Conservation (phyloP, 2,888 invertebrate species). For the Caenorhabditis panamensis region DNA sequence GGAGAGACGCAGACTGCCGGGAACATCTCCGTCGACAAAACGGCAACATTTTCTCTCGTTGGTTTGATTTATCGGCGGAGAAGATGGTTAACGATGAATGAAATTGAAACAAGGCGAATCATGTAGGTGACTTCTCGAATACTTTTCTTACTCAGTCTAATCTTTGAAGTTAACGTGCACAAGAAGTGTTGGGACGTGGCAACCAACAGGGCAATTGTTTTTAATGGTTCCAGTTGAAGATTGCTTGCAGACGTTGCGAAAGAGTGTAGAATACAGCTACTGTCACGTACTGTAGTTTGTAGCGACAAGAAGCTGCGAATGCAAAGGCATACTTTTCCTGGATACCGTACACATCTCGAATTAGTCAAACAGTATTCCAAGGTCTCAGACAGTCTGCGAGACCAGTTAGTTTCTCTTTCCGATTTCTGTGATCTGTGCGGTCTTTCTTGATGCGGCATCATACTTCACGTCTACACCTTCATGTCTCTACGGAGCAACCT, state of each 20-base stretch:
- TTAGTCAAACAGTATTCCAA: no score
- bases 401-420: conserved; percentile 10
- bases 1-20: conserved; percentile 10
- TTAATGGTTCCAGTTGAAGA: no score
- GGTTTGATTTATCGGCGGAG: conserved; percentile 7
- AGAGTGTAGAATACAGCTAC: no score
- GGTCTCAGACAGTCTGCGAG: no score
- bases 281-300: no score
- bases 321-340: no score
- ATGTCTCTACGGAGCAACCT: conserved; percentile 34
- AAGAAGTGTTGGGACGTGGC: conserved; percentile 25
- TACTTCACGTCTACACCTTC: conserved; percentile 38
- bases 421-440: conserved; percentile 24
- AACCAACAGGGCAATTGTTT: not conserved
- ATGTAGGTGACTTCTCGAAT: not conserved
- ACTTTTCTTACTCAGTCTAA: no score
- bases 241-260: no score
- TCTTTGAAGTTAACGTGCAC: no score
- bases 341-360: no score
- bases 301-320: no score
- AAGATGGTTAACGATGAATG: conserved; percentile 6
- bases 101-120: conserved; percentile 24
- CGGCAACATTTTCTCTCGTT: conserved; percentile 21
- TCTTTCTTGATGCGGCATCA: no score
- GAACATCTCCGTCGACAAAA: conserved; percentile 9